phyloP scores from a whole-genome alignment of 2,888 invertebrate species.

The Heliconius ismenius region DNA sequence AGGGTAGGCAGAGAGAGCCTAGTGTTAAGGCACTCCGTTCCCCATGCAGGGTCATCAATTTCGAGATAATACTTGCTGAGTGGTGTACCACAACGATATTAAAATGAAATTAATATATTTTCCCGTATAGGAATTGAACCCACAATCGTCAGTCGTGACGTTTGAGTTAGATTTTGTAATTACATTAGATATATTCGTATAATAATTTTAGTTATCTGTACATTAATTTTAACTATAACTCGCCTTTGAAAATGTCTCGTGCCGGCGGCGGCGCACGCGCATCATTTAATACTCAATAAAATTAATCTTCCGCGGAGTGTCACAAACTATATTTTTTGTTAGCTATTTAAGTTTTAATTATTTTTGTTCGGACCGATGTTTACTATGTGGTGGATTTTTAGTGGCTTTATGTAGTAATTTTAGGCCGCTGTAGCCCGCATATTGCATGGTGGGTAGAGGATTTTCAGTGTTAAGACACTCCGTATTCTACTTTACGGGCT shows the following conservation, averaged over 20 bases:
- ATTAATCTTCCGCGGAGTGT: constrained; percentile 52
- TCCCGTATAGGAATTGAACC: neutral
- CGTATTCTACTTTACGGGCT: no score
- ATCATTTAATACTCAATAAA: constrained; percentile 51
- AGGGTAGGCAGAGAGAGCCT: no score
- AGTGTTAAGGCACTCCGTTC: neutral
- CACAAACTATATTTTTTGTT: neutral
- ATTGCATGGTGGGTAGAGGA: no score
- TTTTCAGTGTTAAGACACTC: no score
- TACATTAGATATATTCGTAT: no score
- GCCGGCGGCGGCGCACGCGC: constrained; percentile 17
- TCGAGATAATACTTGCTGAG: neutral
- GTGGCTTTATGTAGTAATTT: neutral
- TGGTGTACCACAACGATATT: neutral
- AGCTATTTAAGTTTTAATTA: neutral
- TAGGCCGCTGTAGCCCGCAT: no score
- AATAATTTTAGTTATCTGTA: no score
- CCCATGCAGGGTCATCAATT: neutral
- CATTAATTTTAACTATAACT: neutral
- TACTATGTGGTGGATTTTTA: neutral
- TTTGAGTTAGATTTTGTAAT: no score
- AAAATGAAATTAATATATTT: neutral
- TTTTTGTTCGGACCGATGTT: neutral
- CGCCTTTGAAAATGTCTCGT: neutral
- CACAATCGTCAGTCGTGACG: neutral